Conservation (phyloP, 2,113 vertebrate genomes). For the Rattus rattus region DNA sequence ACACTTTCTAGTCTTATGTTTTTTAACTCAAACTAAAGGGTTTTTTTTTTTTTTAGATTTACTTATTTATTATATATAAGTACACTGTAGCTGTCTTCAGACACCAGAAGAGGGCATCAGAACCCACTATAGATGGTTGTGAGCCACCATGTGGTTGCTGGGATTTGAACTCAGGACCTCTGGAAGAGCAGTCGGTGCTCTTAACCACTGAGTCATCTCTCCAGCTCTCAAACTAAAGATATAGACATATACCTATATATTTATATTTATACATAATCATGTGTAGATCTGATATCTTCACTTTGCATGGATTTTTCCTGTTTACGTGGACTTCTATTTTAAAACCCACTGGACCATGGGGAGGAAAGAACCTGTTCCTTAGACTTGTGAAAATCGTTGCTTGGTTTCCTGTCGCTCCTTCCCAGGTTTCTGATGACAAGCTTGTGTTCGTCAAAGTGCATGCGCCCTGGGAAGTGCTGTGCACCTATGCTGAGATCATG, state of each 20-base stretch:
- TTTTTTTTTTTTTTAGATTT: slow-evolving; percentile 3
- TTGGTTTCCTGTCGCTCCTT: slow-evolving; percentile 49
- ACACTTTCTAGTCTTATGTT: background rate
- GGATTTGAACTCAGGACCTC: too few relatives aligned
- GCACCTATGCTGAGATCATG: slow-evolving; percentile 93
- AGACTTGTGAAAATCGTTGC: background rate
- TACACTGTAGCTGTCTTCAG: too few relatives aligned
- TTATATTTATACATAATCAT: background rate
- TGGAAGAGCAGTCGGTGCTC: too few relatives aligned
- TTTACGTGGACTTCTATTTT: background rate
- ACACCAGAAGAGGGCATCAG: too few relatives aligned
- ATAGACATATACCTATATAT: too few relatives aligned
- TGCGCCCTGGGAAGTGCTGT: slow-evolving; percentile 94
- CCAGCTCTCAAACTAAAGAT: too few relatives aligned
- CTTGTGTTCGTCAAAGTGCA: slow-evolving; percentile 93
- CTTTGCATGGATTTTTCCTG: background rate
- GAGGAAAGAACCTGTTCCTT: background rate
- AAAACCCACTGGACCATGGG: background rate
- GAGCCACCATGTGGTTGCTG: too few relatives aligned
- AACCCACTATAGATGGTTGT: too few relatives aligned
- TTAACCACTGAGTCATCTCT: too few relatives aligned
- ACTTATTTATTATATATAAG: too few relatives aligned
- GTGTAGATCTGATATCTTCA: slow-evolving; percentile 6
- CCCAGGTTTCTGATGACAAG: slow-evolving; percentile 91
- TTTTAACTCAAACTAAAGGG: slow-evolving; percentile 7